These are phyloP conservation scores for Chrysaora quinquecirrha DNA, from an alignment of 30 jellyfish, hydroid and myxozoan species.

Conservation along the genomic window DNA sequence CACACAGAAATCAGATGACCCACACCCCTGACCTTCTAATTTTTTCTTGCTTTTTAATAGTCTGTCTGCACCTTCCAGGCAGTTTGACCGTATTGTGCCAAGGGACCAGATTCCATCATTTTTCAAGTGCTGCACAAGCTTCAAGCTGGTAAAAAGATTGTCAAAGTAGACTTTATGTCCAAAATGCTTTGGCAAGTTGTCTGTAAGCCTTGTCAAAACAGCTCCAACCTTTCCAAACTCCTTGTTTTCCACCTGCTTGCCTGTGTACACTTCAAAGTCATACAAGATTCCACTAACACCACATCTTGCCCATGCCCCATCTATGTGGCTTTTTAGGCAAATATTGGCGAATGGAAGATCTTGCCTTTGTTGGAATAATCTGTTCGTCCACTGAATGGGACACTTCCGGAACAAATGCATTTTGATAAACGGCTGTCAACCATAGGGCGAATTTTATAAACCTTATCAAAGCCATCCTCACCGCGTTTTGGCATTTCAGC, in stretches of 20 bases:
- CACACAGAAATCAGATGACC: no score
- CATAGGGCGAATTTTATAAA: conserved; percentile 24
- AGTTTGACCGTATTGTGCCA: no score
- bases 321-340: conserved; percentile 52
- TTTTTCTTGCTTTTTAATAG: no score
- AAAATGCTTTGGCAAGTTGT: conserved; percentile 24
- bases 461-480: not conserved
- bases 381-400: conserved; percentile 30
- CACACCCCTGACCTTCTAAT: no score
- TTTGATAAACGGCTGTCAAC: conserved; percentile 3
- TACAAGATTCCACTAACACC: conserved; percentile 34
- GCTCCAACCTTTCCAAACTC: conserved; percentile 49
- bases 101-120: no score
- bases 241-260: conserved; percentile 15
- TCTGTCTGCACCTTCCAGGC: no score
- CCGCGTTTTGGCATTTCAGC: conserved; percentile 29
- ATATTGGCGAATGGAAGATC: conserved; percentile 12
- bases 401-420: conserved; percentile 23
- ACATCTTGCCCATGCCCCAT: conserved; percentile 43
- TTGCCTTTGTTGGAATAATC: conserved; percentile 40
- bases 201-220: conserved; percentile 36
- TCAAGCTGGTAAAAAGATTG: not conserved
- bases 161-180: conserved; percentile 57
- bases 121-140: not conserved
- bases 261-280: conserved; percentile 36